Evolutionary conservation across 2,888 invertebrate species (phyloP), one percentile per base, ranked within the genome.

Genomic region (Drosophila paramelanica): DNA sequence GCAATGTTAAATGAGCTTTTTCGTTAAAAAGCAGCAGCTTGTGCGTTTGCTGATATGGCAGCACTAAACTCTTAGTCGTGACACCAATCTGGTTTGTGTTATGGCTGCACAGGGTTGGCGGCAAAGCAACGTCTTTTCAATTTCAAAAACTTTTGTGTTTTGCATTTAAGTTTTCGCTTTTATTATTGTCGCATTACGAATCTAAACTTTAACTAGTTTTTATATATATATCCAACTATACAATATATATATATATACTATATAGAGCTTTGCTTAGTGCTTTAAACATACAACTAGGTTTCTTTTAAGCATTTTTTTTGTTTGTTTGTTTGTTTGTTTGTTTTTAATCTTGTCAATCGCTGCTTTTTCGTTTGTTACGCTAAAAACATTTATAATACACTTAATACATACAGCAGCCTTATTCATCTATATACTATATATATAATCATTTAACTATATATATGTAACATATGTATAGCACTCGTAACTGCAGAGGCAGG

Each of bases 101-200:
- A 0, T 27, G 13, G 33, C 41, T 33, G 10, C 17, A 20, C 58
- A 42, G 42, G 47, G 36, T 42, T 33, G 5, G 5, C 17, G 17
- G 3, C 0, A 1, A 5, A n/a, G 13, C 3, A 43, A 59, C 55
- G 25, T 1, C 1, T 49, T 62, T n/a, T 56, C 0, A 36, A 65
- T 62, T 25, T 20, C 3, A 20, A 31, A 38, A 5, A 31, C 10
- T 50, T 14, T 50, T 14, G 7, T 46, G 43, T 0, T 55, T 27
- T 65, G 66, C 71, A 67, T 73, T 82, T 57, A 84, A 87, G 64
- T 89, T 81, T 86, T 78, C 68, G 83, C 66, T 75, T 89, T 85
- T 85, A 81, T 89, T 86, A 89, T 86, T 86, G 89, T 86, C 89
- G 82, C 88, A 68, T 86, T 86, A 88, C 78, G 70, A 80, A 88